Base-by-base conservation (phyloP, 2,888 invertebrate species). In the Candidula unifasciata region DNA sequence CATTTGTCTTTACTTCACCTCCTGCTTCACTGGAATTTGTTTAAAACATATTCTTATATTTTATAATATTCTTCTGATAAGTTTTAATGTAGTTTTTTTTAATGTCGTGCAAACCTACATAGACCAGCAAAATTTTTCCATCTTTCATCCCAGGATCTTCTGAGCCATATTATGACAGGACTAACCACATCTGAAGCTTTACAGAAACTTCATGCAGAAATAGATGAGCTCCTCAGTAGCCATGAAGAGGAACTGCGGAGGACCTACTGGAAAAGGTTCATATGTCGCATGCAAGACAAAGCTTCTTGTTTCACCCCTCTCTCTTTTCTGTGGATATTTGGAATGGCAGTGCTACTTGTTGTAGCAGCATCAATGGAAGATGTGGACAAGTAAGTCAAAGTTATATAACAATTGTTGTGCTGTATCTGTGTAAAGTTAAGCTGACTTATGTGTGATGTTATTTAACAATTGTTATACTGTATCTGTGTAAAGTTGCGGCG, bases 361-460 rank as follows among this genome's bases (percentile, higher is more conserved):
- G 68, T 84, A 30, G 76, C 80, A 21, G 80, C 80, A 68, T 35
- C 66, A 44, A 35, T 81, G 57, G 85, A 84, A 18, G 73, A 81
- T 84, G 87, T 83, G 37, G 66, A 80, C 1, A 80, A 71, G 84
- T 84, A 74, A 30, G 74, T 52, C 30, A 6, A 16, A 54, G 30
- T 27, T n/a, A 27, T 30, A 16, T 13, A 6, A 10, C 5, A 68
- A 30, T 27, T 68, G 27, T 27, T 27, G 30, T 68, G 16, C 27
- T 68, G 30, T 27, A 27, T 5, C n/a, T 27, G 68, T 68, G n/a
- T n/a, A 68, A 10, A 5, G 68, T 13, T 68, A 10, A 16, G 27
- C 16, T 68, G 21, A 10, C 16, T 27, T 27, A 27, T 27, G 21
- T 68, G n/a, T n/a, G n/a, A n/a, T n/a, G 30, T 27, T n/a, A 27